A percentile compares a stretch with the other conserved stretches of the same genome.
phyloP scores from a whole-genome alignment of 2,888 invertebrate genomes.

The Xestobium rufovillosum region DNA sequence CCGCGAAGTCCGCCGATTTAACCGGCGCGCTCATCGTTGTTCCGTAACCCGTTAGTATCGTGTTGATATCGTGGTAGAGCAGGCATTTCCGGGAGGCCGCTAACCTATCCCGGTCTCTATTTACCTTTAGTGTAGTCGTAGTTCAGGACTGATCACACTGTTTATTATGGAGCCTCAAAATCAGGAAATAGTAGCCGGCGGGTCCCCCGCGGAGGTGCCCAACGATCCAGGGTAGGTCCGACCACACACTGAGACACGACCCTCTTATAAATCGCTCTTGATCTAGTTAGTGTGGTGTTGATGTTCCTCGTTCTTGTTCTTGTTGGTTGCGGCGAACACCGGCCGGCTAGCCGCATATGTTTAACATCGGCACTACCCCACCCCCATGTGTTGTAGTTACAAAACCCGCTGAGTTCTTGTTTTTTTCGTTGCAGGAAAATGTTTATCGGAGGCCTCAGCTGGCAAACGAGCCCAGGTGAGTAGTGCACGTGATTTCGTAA shows the following conservation, averaged over 20 bases:
- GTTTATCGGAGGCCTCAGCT: conserved; percentile 99
- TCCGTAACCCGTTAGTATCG: conserved; percentile 52
- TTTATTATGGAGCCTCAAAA: conserved; percentile 63
- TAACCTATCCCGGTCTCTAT: conserved; percentile 49
- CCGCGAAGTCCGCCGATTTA: conserved; percentile 34
- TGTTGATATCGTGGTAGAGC: conserved; percentile 62
- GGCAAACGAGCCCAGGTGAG: conserved; percentile 99
- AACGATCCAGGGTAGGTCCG: conserved; percentile 86
- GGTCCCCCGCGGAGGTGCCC: conserved; percentile 83
- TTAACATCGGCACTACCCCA: not conserved
- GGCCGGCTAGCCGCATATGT: conserved; percentile 10
- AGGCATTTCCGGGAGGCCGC: conserved; percentile 53
- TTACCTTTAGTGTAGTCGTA: conserved; percentile 53
- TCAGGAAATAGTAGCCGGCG: conserved; percentile 68
- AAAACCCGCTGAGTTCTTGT: not conserved
- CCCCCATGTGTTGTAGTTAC: not conserved
- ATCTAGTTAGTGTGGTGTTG: not conserved
- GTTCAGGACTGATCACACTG: conserved; percentile 35
- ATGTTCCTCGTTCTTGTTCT: not conserved
- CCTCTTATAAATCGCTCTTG: not conserved
- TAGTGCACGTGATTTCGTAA: conserved; percentile 1
- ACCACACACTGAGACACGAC: not conserved
- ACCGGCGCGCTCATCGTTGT: not conserved
- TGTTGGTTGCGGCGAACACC: not conserved
- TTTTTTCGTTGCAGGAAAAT: conserved; percentile 90